Evolutionary conservation across 64 coral and sea anemone genomes (phyloP).

Genomic region (Montipora cactus): DNA sequence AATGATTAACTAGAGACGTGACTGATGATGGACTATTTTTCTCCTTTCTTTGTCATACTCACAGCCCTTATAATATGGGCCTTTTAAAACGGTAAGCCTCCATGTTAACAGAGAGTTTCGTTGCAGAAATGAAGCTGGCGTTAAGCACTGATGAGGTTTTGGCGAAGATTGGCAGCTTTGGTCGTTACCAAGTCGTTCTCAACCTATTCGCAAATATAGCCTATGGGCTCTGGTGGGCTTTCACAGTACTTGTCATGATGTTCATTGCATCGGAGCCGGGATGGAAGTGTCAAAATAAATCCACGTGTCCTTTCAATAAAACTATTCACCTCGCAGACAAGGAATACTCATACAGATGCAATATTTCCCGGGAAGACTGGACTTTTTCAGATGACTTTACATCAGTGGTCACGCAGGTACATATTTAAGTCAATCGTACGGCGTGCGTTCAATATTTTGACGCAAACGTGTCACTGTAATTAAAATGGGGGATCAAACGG

Average conservation of each 20-base stretch:
- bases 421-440: not conserved
- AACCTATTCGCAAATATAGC: not conserved
- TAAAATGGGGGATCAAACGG: too few relatives aligned
- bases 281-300: conserved; percentile 46
- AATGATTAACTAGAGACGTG: too few relatives aligned
- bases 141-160: conserved; percentile 54
- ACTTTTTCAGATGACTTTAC: conserved; percentile 67
- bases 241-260: not conserved
- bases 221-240: not conserved
- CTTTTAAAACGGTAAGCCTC: too few relatives aligned
- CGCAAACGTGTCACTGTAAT: too few relatives aligned
- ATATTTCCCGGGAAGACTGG: conserved; percentile 71
- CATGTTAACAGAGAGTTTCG: not conserved
- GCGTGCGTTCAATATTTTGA: too few relatives aligned
- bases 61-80: too few relatives aligned
- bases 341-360: conserved; percentile 64
- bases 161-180: conserved; percentile 75
- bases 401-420: conserved; percentile 50
- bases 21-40: too few relatives aligned
- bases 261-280: conserved; percentile 42
- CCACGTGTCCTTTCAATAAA: conserved; percentile 45
- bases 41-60: too few relatives aligned
- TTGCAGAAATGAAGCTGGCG: conserved; percentile 1
- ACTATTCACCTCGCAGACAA: conserved; percentile 24
- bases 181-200: conserved; percentile 29